Evolutionary conservation across 2,888 invertebrate genomes (phyloP), one percentile per base, ranked within the genome.

Genomic region (Erebia aethiops): DNA sequence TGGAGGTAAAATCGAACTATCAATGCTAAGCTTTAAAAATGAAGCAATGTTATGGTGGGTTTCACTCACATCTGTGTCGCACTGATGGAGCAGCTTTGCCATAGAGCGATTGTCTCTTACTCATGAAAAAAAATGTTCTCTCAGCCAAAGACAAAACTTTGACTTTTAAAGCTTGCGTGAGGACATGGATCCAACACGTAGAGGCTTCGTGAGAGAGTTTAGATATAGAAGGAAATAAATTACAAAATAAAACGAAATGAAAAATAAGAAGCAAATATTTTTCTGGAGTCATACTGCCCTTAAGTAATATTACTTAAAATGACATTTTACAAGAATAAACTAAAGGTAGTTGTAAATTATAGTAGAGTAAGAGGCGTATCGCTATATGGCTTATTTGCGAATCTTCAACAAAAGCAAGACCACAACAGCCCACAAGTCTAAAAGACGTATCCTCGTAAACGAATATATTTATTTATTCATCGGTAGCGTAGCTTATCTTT

Each of bases 401-500:
- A 58, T 14, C 57, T 35, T 26, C 35, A 26, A 26, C 57, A 58
- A 58, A 58, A 58, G 57, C 57, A 58, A 35, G 35, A n/a, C 35
- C 7, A 35, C n/a, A n/a, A 35, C 9, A 54, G 54, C 16, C 18
- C 2, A 16, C 16, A 13, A 49, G 49, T 3, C 5, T 49, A 14
- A 1, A 35, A 35, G 35, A 35, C 5, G 35, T 35, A 35, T 35
- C 7, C 35, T 35, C 35, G 35, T 35, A 7, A 35, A 35, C 35
- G 35, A 35, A 35, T 35, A 35, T 35, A 35, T 35, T 35, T 35
- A 35, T 35, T 7, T 35, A 35, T 35, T 35, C 35, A 35, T 35
- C 35, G 35, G 35, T 35, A 35, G 35, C 35, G 5, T 35, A 35
- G 35, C 35, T 1, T 7, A 35, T 0, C 35, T 35, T 35, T 35